Percentiles rank a stretch among this genome's conserved stretches.
phyloP scores from a whole-genome alignment of 2,888 invertebrate genomes.

The Campoletis raptor region DNA sequence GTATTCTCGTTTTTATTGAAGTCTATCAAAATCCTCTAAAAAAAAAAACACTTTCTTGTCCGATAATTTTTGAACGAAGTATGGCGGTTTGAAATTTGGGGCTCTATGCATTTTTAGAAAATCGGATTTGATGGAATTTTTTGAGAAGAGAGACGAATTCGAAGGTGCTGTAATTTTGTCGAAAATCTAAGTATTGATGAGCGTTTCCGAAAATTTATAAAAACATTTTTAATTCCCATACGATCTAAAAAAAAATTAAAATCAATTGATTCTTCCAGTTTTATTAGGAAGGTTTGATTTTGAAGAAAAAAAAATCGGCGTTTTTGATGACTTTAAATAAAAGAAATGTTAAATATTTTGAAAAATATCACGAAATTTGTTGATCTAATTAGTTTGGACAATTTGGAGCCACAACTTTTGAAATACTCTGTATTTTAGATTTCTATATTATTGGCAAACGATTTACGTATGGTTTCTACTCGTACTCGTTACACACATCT shows the following conservation, averaged over 20 bases:
- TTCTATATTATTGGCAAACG: not conserved
- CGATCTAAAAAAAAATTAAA: not conserved
- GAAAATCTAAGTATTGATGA: not conserved
- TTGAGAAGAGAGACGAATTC: too few relatives aligned
- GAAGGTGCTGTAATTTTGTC: too few relatives aligned
- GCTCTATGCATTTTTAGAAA: too few relatives aligned
- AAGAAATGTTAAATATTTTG: too few relatives aligned
- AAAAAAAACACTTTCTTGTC: too few relatives aligned
- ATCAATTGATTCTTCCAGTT: not conserved
- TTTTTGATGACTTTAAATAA: not conserved
- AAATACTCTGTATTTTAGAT: not conserved
- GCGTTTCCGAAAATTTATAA: not conserved
- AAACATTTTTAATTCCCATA: not conserved
- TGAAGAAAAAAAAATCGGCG: not conserved
- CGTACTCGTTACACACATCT: slow-evolving; percentile 31
- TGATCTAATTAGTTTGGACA: not conserved
- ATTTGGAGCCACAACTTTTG: not conserved
- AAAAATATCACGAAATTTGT: not conserved
- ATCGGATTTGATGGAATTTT: too few relatives aligned
- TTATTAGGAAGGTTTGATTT: not conserved
- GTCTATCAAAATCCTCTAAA: not conserved
- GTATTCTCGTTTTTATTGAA: not conserved
- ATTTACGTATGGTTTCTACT: slow-evolving; percentile 21
- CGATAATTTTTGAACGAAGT: not conserved
- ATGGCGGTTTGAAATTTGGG: not conserved